A percentile compares a stretch with the other conserved stretches of the same genome.
These are phyloP conservation scores for Agrochola circellaris DNA, from an alignment of 2,888 invertebrate species.

Conservation along the genomic window DNA sequence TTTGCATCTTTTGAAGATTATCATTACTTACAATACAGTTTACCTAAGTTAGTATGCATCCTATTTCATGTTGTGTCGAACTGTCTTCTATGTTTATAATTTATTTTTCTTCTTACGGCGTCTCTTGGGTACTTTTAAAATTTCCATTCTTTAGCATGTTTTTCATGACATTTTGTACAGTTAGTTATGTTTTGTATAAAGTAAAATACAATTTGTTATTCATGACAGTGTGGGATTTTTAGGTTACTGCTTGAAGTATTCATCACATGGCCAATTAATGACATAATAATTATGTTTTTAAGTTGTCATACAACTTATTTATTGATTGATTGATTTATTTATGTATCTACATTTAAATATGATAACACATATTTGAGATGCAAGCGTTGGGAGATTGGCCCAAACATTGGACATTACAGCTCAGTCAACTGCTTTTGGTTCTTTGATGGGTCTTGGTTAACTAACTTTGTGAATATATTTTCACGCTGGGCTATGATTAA, in stretches of 20 bases:
- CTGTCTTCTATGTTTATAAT: not conserved
- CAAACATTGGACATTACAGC: not conserved
- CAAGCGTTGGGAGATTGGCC: no score
- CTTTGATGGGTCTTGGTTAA: not conserved
- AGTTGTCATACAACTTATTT: no score
- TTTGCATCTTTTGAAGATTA: not conserved
- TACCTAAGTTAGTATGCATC: not conserved
- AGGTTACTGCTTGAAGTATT: not conserved
- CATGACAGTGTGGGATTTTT: not conserved
- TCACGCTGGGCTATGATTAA: not conserved
- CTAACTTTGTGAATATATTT: not conserved
- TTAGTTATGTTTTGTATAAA: no score
- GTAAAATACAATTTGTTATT: slow-evolving; percentile 3
- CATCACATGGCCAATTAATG: not conserved
- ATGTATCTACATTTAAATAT: not conserved
- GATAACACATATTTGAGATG: not conserved
- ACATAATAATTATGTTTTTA: not conserved
- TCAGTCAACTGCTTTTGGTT: not conserved
- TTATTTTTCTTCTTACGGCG: no score
- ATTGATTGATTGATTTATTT: not conserved
- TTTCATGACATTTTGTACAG: not conserved
- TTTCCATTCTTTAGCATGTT: not conserved
- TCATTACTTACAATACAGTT: not conserved
- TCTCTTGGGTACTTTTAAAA: not conserved
- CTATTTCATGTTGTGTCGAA: not conserved